These are phyloP conservation scores for Procambarus virginalis DNA, from an alignment of 1,140 invertebrate genomes.

Conservation along the genomic window DNA sequence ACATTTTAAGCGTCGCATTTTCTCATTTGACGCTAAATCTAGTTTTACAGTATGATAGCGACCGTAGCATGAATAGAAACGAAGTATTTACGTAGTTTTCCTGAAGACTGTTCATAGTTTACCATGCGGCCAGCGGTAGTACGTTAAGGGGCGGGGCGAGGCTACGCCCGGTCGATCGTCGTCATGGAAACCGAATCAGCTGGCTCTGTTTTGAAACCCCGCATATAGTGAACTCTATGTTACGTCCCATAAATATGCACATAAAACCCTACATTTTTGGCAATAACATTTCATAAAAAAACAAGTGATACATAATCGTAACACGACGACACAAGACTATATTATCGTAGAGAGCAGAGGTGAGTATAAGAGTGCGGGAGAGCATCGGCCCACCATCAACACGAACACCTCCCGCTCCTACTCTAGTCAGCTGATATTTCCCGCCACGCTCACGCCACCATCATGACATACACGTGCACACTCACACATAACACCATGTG, in stretches of 20 bases:
- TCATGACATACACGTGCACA: conserved; percentile 55
- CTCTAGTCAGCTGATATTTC: conserved; percentile 64
- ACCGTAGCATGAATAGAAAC: too few species aligned
- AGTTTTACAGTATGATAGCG: not conserved
- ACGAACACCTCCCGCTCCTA: conserved; percentile 29
- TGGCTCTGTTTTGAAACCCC: conserved; percentile 40
- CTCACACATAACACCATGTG: conserved; percentile 30
- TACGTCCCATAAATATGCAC: too few species aligned
- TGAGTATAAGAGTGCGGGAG: conserved; percentile 16
- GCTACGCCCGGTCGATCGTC: conserved; percentile 54
- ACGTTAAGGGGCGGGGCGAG: conserved; percentile 26
- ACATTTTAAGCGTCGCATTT: too few species aligned
- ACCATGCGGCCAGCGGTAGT: conserved; percentile 2
- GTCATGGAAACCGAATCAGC: conserved; percentile 68
- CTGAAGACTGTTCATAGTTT: not conserved
- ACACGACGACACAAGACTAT: not conserved
- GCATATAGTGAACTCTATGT: not conserved
- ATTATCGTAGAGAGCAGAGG: not conserved
- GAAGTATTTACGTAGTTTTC: not conserved
- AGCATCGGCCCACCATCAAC: conserved; percentile 37
- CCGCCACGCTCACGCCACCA: conserved; percentile 61
- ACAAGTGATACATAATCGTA: not conserved
- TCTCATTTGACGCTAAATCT: not conserved
- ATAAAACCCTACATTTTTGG: not conserved
- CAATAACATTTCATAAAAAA: not conserved